These are phyloP conservation scores for Megathymus violae DNA, from an alignment of 1,140 invertebrate genomes.

Conservation along the genomic window DNA sequence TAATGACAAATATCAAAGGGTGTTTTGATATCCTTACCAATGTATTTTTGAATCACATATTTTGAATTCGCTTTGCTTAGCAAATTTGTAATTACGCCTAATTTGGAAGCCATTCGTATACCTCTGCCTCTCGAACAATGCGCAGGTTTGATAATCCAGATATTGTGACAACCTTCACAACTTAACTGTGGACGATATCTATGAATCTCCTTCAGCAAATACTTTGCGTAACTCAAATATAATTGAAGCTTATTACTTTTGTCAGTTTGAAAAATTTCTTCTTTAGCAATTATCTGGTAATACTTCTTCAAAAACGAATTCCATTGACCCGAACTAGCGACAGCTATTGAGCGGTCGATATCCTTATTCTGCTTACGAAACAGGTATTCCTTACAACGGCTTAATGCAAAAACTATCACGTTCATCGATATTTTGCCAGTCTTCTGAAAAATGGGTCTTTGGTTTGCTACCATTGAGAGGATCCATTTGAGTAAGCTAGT, in stretches of 20 bases:
- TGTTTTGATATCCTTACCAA: slow-evolving; percentile 85
- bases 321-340: slow-evolving; percentile 86
- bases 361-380: slow-evolving; percentile 80
- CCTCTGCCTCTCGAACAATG: slow-evolving; percentile 93
- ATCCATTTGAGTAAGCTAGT: slow-evolving; percentile 91
- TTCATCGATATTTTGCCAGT: slow-evolving; percentile 79
- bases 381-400: slow-evolving; percentile 83
- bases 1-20: neutral
- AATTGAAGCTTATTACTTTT: slow-evolving; percentile 79
- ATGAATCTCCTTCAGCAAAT: slow-evolving; percentile 85
- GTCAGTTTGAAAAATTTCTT: slow-evolving; percentile 67
- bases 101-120: slow-evolving; percentile 86
- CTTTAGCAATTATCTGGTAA: slow-evolving; percentile 74
- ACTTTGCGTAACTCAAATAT: slow-evolving; percentile 82
- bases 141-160: slow-evolving; percentile 97
- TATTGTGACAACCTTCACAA: slow-evolving; percentile 91
- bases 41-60: slow-evolving; percentile 97
- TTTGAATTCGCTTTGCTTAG: slow-evolving; percentile 84
- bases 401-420: slow-evolving; percentile 84
- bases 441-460: slow-evolving; percentile 66
- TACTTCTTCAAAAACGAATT: slow-evolving; percentile 87
- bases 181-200: slow-evolving; percentile 86
- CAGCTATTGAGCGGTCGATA: slow-evolving; percentile 75
- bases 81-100: slow-evolving; percentile 87
- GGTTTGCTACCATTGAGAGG: slow-evolving; percentile 79